These are phyloP conservation scores for Oxyruncus cristatus DNA, from an alignment of 2,113 vertebrate species.

Conservation along the genomic window DNA sequence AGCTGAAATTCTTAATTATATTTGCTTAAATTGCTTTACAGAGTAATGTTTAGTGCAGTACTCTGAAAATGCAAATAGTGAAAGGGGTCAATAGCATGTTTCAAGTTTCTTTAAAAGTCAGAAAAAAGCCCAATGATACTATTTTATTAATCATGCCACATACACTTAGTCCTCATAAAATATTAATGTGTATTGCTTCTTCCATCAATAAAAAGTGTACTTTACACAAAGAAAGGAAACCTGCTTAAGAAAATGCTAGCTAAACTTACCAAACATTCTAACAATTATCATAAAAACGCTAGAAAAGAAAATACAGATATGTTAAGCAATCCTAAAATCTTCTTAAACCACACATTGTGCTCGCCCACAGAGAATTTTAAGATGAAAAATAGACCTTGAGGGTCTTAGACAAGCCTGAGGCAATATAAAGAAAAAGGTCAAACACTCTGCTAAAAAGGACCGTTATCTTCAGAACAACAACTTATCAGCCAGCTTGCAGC, in stretches of 20 bases:
- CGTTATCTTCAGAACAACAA: constrained; percentile 87
- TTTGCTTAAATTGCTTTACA: constrained; percentile 36
- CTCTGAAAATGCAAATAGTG: neutral
- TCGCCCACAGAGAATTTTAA: constrained; percentile 81
- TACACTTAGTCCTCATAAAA: constrained; percentile 72
- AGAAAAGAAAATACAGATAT: constrained; percentile 57
- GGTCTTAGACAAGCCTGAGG: constrained; percentile 85
- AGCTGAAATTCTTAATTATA: constrained; percentile 37
- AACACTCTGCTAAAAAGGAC: constrained; percentile 85
- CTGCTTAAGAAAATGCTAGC: constrained; percentile 61
- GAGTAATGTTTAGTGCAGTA: neutral
- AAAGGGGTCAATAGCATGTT: constrained; percentile 47
- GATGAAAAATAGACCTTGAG: constrained; percentile 84
- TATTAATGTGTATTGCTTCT: constrained; percentile 66
- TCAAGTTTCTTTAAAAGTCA: constrained; percentile 61
- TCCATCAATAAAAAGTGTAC: constrained; percentile 61
- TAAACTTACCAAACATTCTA: constrained; percentile 50
- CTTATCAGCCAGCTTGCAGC: constrained; percentile 86
- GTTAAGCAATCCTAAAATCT: constrained; percentile 73
- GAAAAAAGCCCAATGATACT: neutral
- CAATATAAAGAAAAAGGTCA: constrained; percentile 91
- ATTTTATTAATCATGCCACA: constrained; percentile 61
- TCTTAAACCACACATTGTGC: constrained; percentile 73
- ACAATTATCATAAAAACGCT: constrained; percentile 64
- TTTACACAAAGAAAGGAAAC: constrained; percentile 64